Base-by-base conservation (phyloP, 1,140 invertebrate species). In the Achatina immaculata region DNA sequence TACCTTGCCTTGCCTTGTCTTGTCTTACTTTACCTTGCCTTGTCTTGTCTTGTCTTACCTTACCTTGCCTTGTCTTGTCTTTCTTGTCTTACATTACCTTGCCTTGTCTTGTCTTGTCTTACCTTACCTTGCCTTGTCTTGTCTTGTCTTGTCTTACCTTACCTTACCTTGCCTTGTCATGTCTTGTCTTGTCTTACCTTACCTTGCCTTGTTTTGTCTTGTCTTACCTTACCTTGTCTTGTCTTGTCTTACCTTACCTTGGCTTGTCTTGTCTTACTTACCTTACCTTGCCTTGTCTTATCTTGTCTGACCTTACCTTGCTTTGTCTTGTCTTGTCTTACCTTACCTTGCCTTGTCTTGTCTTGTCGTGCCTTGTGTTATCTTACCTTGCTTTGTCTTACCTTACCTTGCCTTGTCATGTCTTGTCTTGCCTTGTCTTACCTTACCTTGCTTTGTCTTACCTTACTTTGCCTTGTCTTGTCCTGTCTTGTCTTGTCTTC, bases 361-460 rank as follows among this genome's bases (percentile, higher is more conserved):
- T 24, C 24, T 51, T 11, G 43, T 9, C 38, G 31, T 34, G 69
- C 16, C n/a, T 38, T 34, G 69, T 21, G 21, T 72, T 34, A 9
- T 9, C 38, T 72, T 7, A 38, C 31, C 38, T 72, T 34, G 48
- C 48, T 51, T 51, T 11, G 19, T n/a, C 40, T 72, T 14, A n/a
- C 34, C 40, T 38, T 24, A 38, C 69, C 24, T 51, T 11, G 48
- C 48, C 24, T 51, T 11, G 48, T 24, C 24, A 14, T 14, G 48
- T 24, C 40, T 72, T 24, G 69, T 38, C 40, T 72, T 24, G 69
- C 69, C 40, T 72, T 24, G 69, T 40, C 40, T 72, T 24, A n/a
- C 69, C 40, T 72, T 24, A 38, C 40, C 40, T 38, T 14, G 69
- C 69, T 72, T 72, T 24, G 34, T 38, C 40, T 72, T 24, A 38